Evolutionary conservation across 2,113 vertebrate genomes (phyloP).

Genomic region (Salvelinus fontinalis): DNA sequence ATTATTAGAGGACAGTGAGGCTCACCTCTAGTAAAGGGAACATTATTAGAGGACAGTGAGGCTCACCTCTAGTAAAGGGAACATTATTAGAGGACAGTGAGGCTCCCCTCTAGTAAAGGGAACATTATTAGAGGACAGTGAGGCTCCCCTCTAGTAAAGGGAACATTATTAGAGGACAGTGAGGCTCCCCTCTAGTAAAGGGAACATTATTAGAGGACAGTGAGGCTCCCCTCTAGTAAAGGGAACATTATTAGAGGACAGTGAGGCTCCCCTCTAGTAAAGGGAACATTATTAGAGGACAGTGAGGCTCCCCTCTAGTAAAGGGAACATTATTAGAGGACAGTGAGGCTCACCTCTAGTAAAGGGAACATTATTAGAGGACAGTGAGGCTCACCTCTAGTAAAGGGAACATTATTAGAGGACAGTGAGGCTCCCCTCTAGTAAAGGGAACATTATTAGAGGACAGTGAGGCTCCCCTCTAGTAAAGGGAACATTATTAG

Average conservation of each 20-base stretch:
- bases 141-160: constrained; percentile 88
- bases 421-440: constrained; percentile 78
- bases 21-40: constrained; percentile 92
- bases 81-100: constrained; percentile 53
- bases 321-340: constrained; percentile 77
- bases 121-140: constrained; percentile 66
- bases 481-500: constrained; percentile 85
- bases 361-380: constrained; percentile 80
- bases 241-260: constrained; percentile 75
- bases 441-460: constrained; percentile 82
- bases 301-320: constrained; percentile 83
- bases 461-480: constrained; percentile 74
- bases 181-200: constrained; percentile 86
- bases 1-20: constrained; percentile 40
- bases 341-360: constrained; percentile 80
- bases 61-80: constrained; percentile 90
- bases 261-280: constrained; percentile 84
- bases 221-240: constrained; percentile 84
- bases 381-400: constrained; percentile 79
- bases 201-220: constrained; percentile 72
- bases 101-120: constrained; percentile 88
- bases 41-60: constrained; percentile 35
- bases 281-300: constrained; percentile 76
- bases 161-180: constrained; percentile 65
- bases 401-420: constrained; percentile 80